Evolutionary conservation across 2,888 invertebrate genomes (phyloP), one percentile per base, ranked within the genome.

Genomic region (Calameuta pallipes): DNA sequence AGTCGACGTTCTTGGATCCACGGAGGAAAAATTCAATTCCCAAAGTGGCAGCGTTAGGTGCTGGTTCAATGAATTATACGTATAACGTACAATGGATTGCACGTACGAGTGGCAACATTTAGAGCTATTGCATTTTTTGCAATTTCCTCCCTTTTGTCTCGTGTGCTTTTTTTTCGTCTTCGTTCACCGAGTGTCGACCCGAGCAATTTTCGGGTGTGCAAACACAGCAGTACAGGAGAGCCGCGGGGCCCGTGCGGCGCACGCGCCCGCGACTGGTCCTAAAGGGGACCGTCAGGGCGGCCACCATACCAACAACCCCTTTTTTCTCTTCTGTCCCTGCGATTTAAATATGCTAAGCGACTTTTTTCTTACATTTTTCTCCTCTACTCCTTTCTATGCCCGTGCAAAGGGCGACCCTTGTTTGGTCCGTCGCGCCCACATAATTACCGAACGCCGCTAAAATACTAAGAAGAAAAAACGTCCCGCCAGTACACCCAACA

Each of bases 381-480:
- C 68, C 36, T 75, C 31, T 76, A 74, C 34, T 71, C 71, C 33
- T 34, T 35, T 68, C 71, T 71, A 79, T 78, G 78, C 77, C 78
- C 78, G 70, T 56, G 37, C 74, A 71, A 23, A 36, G 33, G 41
- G 41, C 81, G 82, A 83, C 85, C 90, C 90, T 89, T 90, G 90
- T 90, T 90, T 90, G 90, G 90, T 89, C 87, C 90, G 87, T 86
- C 90, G 90, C 90, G 90, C 90, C 90, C 90, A 90, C 90, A 90
- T 90, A 90, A 90, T 90, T 90, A 90, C 90, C 90, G 86, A 85
- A 85, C 82, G 84, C 86, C 86, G 85, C 70, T 31, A 13, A 33
- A 76, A 73, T 15, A 34, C 15, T 34, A 36, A 56, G 33, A 12
- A 36, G 15, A 31, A 36, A 37, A 70, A 75, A 33, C 13, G 70